Evolutionary conservation across 1,140 invertebrate genomes (phyloP).

Genomic region (Drosophila equinoxialis): DNA sequence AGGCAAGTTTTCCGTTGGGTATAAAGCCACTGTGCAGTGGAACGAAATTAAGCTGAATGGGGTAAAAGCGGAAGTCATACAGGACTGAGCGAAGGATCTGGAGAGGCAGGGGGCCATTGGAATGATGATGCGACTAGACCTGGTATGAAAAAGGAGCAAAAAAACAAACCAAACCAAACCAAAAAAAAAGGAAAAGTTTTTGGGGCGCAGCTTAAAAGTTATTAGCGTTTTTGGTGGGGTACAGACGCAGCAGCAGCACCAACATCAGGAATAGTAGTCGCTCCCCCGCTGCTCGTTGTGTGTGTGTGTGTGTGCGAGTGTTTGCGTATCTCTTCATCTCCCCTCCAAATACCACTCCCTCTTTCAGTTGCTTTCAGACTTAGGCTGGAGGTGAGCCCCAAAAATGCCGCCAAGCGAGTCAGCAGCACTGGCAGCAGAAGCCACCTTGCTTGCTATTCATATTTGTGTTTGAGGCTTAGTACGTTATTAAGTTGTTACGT

Average conservation of each 20-base stretch:
- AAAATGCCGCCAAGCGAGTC: slow-evolving; percentile 53
- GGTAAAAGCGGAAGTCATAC: slow-evolving; percentile 69
- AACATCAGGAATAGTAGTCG: not conserved
- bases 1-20: not conserved
- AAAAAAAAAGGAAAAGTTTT: slow-evolving; percentile 26
- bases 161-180: slow-evolving; percentile 27
- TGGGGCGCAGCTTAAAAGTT: slow-evolving; percentile 74
- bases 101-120: slow-evolving; percentile 1
- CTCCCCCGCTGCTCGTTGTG: slow-evolving; percentile 20
- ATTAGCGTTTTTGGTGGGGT: slow-evolving; percentile 65
- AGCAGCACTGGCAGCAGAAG: slow-evolving; percentile 13
- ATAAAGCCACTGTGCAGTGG: slow-evolving; percentile 37
- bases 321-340: not conserved
- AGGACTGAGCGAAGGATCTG: slow-evolving; percentile 27
- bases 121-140: slow-evolving; percentile 28
- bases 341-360: not conserved
- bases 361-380: slow-evolving; percentile 13
- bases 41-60: slow-evolving; percentile 65
- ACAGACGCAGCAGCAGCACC: slow-evolving; percentile 1
- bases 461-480: slow-evolving; percentile 80
- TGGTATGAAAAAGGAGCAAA: slow-evolving; percentile 44
- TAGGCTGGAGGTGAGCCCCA: slow-evolving; percentile 52
- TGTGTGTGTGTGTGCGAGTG: not conserved
- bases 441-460: slow-evolving; percentile 68
- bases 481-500: slow-evolving; percentile 81